Conservation (phyloP, 2,888 invertebrate genomes). For the Piscicola geometra region DNA sequence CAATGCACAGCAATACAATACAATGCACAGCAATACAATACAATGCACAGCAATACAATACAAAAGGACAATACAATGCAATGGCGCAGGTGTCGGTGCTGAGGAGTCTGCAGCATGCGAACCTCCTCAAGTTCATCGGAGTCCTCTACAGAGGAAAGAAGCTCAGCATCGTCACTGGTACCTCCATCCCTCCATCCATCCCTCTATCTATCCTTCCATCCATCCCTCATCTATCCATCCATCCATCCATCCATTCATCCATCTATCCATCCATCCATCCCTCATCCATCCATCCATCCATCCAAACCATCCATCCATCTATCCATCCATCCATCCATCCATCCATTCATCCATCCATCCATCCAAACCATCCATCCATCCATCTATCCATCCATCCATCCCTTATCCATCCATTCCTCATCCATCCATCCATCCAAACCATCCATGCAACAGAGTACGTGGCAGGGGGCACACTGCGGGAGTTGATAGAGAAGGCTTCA, state of each 20-base stretch:
- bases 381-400: too few relatives aligned
- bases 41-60: not conserved
- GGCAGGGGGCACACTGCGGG: constrained; percentile 81
- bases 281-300: not conserved
- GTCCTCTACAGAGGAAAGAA: constrained; percentile 87
- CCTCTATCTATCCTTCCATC: not conserved
- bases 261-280: not conserved
- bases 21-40: too few relatives aligned
- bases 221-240: not conserved
- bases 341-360: not conserved
- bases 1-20: too few relatives aligned
- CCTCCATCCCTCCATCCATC: not conserved
- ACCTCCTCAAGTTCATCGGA: constrained; percentile 84
- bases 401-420: not conserved
- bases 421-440: not conserved
- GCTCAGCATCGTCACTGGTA: constrained; percentile 75
- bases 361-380: too few relatives aligned
- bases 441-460: constrained; percentile 67
- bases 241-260: not conserved
- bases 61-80: not conserved
- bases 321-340: not conserved
- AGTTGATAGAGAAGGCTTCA: constrained; percentile 70
- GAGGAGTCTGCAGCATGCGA: constrained; percentile 78
- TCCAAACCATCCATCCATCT: not conserved
- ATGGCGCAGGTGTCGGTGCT: constrained; percentile 71